Base-by-base conservation (phyloP, 2,113 vertebrate genomes). In the Leuciscus idus region DNA sequence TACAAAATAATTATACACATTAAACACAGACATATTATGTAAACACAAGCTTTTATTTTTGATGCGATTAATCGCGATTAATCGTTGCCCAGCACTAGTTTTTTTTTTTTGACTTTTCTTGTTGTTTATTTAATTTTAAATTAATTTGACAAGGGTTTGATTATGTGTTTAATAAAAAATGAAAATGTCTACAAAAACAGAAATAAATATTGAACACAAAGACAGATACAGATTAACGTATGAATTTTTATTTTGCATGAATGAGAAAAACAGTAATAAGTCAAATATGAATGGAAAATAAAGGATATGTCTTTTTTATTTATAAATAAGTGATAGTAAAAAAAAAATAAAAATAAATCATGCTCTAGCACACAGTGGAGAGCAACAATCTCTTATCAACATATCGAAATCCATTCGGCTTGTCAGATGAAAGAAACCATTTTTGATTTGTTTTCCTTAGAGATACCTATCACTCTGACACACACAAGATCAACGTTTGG, bases 381-480 rank as follows among this genome's bases (percentile, higher is more conserved):
- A 57, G 55, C 55, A 57, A 57, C 5, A 72, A 72, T 43, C 68
- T 43, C 21, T 72, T 43, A 72, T 72, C 68, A 72, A 12, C 36
- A 43, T 17, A 50, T 19, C 48, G 77, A 57, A 68, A 84, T 77
- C 81, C 46, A 52, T 86, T 88, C 62, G 33, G 13, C n/a, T 50
- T 64, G 85, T 62, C 78, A 39, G 17, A 84, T 77, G 62, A 84
- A 50, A 85, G 36, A 72, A 72, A 83, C 21, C 39, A 73, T 84
- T 80, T 85, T 62, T 64, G 43, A 83, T 61, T 73, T 80, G 30
- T 62, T 87, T 50, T 4, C 36, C 26, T 36, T 78, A n/a, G 46
- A 86, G 87, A 87, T 87, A 4, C 28, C 43, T 85, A 87, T 91
- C 84, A 87, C 39, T 26, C 23, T 66, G 10, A 59, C 13, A 36